Conservation (phyloP, 2,113 vertebrate genomes). For the Anser brachyrhynchus region DNA sequence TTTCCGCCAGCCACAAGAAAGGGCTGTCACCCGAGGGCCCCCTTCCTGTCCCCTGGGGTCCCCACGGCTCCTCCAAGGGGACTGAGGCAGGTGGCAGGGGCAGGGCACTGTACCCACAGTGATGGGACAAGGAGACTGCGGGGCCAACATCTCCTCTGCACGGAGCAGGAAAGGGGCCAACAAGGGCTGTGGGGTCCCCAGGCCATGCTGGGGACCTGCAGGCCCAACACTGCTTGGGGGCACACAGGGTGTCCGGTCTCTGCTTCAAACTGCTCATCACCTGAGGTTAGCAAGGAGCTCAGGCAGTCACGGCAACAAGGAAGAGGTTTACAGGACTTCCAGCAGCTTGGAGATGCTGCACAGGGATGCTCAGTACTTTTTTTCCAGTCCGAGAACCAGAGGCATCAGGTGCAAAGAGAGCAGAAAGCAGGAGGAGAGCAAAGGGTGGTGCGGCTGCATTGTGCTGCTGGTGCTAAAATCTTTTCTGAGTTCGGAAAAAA, state of each 20-base stretch:
- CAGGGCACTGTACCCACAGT: fast-evolving
- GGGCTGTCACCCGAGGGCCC: fast-evolving
- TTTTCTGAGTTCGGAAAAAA: neutral
- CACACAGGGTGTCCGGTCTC: neutral
- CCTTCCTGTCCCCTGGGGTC: neutral
- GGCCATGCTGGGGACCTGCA: neutral
- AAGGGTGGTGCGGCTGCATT: fast-evolving
- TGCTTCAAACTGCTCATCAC: neutral
- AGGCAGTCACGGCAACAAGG: neutral
- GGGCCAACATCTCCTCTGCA: neutral
- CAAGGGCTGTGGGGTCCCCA: neutral
- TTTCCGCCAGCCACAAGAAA: neutral
- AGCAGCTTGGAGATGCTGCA: neutral
- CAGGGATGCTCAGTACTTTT: neutral
- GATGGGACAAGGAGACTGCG: neutral
- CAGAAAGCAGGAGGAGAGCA: neutral
- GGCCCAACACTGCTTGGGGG: fast-evolving
- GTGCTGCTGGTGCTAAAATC: neutral
- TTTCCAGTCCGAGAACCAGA: neutral
- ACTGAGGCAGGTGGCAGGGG: neutral
- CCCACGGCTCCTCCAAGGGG: neutral
- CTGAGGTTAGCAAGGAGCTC: neutral
- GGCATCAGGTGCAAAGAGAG: neutral
- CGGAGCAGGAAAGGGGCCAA: neutral
- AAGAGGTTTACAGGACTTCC: neutral